phyloP scores from a whole-genome alignment of 2,113 vertebrate species.

The Propithecus coquereli region DNA sequence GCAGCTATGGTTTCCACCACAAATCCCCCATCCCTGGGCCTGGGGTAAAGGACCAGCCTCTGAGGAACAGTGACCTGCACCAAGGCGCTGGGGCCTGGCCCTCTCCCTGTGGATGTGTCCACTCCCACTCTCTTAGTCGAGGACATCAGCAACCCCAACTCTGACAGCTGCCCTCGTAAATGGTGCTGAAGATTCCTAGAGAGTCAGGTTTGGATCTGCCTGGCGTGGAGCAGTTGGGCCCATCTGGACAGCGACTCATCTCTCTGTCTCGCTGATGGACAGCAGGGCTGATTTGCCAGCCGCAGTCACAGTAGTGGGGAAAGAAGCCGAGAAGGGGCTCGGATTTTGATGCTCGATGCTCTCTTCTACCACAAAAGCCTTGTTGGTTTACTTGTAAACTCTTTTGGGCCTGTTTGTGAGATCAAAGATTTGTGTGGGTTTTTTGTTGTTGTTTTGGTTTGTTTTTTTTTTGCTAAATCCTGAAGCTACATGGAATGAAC shows the following conservation, averaged over 20 bases:
- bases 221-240: neutral
- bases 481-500: neutral
- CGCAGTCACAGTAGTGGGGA: neutral
- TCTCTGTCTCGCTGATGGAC: neutral
- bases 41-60: neutral
- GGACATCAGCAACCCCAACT: no score
- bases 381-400: neutral
- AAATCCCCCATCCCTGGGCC: rapidly evolving
- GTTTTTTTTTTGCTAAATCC: neutral
- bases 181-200: neutral
- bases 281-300: neutral
- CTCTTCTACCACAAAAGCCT: neutral
- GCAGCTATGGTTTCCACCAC: neutral
- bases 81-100: neutral
- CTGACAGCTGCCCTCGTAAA: neutral
- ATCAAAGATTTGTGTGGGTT: neutral
- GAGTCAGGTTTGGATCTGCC: neutral
- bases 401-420: neutral
- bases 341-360: neutral
- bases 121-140: neutral
- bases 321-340: neutral
- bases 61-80: neutral
- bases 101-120: neutral
- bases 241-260: neutral
- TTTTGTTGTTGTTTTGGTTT: neutral